Percentiles rank a stretch among this genome's conserved stretches.
These are phyloP conservation scores for Allobates femoralis DNA, from an alignment of 2,797 vertebrate species.

Conservation along the genomic window DNA sequence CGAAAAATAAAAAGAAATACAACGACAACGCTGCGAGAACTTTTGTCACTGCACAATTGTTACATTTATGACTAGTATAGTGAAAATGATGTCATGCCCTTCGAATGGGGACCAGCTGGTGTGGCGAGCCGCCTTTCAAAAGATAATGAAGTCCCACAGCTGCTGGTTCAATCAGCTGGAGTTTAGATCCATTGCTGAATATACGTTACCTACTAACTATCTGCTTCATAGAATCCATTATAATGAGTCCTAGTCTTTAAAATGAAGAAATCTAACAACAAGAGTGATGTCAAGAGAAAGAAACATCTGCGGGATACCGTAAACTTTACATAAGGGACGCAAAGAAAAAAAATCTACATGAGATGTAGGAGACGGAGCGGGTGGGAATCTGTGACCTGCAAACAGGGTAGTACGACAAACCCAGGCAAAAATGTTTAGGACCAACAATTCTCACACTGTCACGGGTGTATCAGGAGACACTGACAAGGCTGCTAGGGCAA, in stretches of 20 bases:
- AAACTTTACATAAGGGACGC: not conserved
- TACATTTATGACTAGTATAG: conserved; percentile 38
- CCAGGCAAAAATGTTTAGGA: not conserved
- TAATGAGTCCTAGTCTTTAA: conserved; percentile 59
- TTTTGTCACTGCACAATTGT: not conserved
- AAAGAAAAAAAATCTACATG: not conserved
- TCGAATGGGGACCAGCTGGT: conserved; percentile 76
- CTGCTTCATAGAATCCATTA: conserved; percentile 78
- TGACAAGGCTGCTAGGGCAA: too few relatives aligned
- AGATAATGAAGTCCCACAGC: conserved; percentile 84
- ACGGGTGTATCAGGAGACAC: too few relatives aligned
- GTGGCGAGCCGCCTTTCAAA: conserved; percentile 81
- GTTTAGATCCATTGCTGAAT: conserved; percentile 77
- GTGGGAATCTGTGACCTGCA: not conserved
- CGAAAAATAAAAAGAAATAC: too few relatives aligned
- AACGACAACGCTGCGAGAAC: not conserved
- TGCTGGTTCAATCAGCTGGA: conserved; percentile 83
- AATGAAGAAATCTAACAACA: conserved; percentile 41
- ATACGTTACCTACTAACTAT: conserved; percentile 79
- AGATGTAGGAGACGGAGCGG: not conserved
- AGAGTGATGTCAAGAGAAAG: conserved; percentile 35
- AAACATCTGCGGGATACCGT: conserved; percentile 40
- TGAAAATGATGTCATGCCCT: conserved; percentile 32
- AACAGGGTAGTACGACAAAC: not conserved
- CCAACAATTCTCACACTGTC: not conserved